Base-by-base conservation (phyloP, 2,888 invertebrate genomes). In the Zonitis immaculata region DNA sequence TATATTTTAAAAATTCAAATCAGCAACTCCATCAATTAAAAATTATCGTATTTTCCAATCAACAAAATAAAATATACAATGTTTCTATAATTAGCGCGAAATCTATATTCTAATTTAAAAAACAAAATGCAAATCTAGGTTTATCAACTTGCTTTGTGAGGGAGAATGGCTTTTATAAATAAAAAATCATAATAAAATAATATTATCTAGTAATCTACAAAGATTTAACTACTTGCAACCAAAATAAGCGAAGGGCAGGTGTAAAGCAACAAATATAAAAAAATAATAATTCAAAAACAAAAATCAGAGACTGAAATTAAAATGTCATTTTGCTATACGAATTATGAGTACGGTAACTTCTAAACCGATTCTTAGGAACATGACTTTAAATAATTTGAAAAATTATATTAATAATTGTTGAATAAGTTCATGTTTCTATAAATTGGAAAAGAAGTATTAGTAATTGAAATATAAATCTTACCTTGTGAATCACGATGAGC, bases 401-500 rank as follows among this genome's bases (percentile, higher is more conserved):
- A 27, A 28, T 20, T 3, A 44, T 47, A 48, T 27, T 42, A 49
- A 52, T 48, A 32, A n/a, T 35, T 16, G 11, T 27, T 32, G 16
- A 32, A 47, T 44, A 30, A 4, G 18, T 42, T 9, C 46, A 52
- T 53, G 49, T 51, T 58, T 46, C 35, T 53, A 63, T 66, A 67
- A 57, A 64, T 53, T 57, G 45, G 54, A 59, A 54, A 59, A 58
- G 58, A 63, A 64, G 65, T 59, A 55, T 59, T 56, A 63, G 64
- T 66, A 69, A 70, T 64, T 66, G 61, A 65, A 73, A 74, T 72
- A 73, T 73, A 78, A 79, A 79, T 79, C 90, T 88, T 90, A 91
- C 91, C 91, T 91, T 91, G 91, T 77, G 89, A 88, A 81, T 91
- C 91, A 79, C 91, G 85, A 78, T 89, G 89, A 79, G 86, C 85